Conservation (phyloP, 2,113 vertebrate genomes). For the Nothoprocta perdicaria region DNA sequence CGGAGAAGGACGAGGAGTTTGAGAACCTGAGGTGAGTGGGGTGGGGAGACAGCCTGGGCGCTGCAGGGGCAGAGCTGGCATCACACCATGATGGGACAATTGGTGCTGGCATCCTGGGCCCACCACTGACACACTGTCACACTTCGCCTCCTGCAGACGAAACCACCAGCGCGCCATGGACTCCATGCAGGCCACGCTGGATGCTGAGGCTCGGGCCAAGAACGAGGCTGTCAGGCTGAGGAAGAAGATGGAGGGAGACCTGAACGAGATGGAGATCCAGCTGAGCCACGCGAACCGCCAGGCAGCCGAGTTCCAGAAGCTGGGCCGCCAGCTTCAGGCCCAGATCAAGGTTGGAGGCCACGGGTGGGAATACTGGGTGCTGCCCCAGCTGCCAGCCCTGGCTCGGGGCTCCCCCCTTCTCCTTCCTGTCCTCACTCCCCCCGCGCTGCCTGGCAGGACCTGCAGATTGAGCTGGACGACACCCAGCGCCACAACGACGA, state of each 20-base stretch:
- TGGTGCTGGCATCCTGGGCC: neutral
- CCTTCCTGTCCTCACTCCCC: neutral
- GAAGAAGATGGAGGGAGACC: constrained; percentile 95
- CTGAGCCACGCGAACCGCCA: constrained; percentile 89
- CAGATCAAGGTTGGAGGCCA: constrained; percentile 85
- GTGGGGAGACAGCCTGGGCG: neutral
- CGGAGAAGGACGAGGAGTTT: constrained; percentile 92
- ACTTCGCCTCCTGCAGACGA: constrained; percentile 69
- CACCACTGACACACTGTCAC: accelerated
- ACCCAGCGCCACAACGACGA: constrained; percentile 83
- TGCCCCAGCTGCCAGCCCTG: neutral
- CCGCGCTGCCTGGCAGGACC: constrained; percentile 68
- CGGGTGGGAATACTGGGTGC: accelerated
- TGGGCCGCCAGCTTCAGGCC: constrained; percentile 85
- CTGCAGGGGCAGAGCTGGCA: neutral
- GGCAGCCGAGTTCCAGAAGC: constrained; percentile 86
- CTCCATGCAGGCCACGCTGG: constrained; percentile 89
- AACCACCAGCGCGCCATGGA: constrained; percentile 91
- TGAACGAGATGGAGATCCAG: constrained; percentile 95
- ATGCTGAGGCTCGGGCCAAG: constrained; percentile 88
- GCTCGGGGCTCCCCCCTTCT: neutral
- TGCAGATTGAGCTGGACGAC: constrained; percentile 90
- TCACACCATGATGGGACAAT: accelerated
- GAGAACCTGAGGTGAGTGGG: constrained; percentile 86
- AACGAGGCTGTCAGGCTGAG: constrained; percentile 89